Base-by-base conservation (phyloP, 30 jellyfish, hydroid and myxozoan species). In the Aurelia coerulea region DNA sequence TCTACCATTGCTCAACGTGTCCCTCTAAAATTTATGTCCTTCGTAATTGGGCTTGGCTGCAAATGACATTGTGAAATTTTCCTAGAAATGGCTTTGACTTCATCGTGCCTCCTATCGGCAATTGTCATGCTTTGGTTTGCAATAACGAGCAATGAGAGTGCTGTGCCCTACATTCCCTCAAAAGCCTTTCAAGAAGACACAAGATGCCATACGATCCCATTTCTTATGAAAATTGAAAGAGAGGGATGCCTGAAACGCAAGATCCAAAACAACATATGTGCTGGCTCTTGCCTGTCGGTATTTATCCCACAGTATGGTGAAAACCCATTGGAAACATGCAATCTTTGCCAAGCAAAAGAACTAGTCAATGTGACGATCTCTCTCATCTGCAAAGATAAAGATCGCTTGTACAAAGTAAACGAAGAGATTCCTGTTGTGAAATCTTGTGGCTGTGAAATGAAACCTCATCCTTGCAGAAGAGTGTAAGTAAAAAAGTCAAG, bases 381-480 rank as follows among this genome's bases (percentile, higher is more conserved):
- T 12, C 50, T 81, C 12, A 37, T 67, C 39, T 81, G 90, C 83
- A 81, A 52, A 42, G 31, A 14, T 14, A 19, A 58, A 11, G 84
- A 83, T 17, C 52, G 31, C 34, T 37, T 33, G 14, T 29, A 39
- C 37, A 54, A 66, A 31, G 69, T 12, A 31, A 35, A 68, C 10
- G 90, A 81, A 35, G 52, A 50, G 62, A 37, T 81, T 35, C 17
- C 84, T 4, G 75, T 81, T 51, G 84, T 81, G 13, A 34, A 58
- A 50, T 81, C 90, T 35, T 81, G 90, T 53, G 90, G 90, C 16
- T 81, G 90, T 54, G 15, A 81, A 65, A 34, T 71, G 58, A 53
- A 68, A 70, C 83, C 52, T 5, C 68, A 23, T 8, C 82, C 82
- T 5, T 81, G 90, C 34, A 76, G 39, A 60, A 65, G 60, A 19